phyloP scores from a whole-genome alignment of 2,888 invertebrate species.

The Epinotia ramella region DNA sequence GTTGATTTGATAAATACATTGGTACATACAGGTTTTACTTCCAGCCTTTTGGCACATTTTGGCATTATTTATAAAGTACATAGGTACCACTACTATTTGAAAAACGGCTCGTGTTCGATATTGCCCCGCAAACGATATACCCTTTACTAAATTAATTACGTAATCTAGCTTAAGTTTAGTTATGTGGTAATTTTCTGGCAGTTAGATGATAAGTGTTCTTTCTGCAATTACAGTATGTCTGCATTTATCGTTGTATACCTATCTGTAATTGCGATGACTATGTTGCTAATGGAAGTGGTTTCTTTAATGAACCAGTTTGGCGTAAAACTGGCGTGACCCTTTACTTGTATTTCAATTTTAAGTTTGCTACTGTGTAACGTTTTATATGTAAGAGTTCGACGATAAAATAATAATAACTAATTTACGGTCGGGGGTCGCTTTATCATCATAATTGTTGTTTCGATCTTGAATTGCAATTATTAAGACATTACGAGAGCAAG shows the following conservation, averaged over 20 bases:
- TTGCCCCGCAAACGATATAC: no score
- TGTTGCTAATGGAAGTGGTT: slow-evolving; percentile 46
- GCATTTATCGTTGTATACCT: slow-evolving; percentile 49
- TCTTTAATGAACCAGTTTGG: slow-evolving; percentile 37
- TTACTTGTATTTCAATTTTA: slow-evolving; percentile 21
- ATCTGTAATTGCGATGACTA: slow-evolving; percentile 60
- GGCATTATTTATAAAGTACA: no score
- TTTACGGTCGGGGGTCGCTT: not conserved
- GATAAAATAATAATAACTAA: not conserved
- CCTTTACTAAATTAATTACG: not conserved
- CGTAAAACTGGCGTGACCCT: slow-evolving; percentile 24
- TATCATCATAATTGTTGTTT: not conserved
- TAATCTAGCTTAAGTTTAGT: no score
- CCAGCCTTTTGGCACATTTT: no score
- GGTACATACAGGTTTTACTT: no score
- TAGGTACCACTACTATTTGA: no score
- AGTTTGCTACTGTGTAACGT: slow-evolving; percentile 18
- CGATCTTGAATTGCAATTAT: not conserved
- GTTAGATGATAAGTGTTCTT: not conserved
- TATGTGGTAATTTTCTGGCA: no score
- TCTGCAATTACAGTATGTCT: slow-evolving; percentile 61
- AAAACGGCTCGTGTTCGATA: no score
- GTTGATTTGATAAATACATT: no score
- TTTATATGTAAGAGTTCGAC: slow-evolving; percentile 2
- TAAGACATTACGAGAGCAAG: slow-evolving; percentile 1